A percentile compares a stretch with the other conserved stretches of the same genome.
phyloP scores from a whole-genome alignment of 2,113 vertebrate species.

The Nymphicus hollandicus region DNA sequence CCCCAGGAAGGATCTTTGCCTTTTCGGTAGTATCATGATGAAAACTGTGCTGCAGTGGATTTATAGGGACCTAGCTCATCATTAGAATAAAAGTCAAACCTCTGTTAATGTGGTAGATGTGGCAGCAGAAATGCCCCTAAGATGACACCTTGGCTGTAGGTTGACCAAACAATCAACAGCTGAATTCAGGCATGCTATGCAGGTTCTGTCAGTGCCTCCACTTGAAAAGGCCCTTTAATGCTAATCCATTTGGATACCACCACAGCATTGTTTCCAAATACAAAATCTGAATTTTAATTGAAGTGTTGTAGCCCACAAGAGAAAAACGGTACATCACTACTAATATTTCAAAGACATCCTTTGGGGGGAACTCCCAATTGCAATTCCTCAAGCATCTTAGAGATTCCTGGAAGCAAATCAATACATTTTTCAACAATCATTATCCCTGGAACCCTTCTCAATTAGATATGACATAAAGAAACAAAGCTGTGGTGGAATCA shows the following conservation, averaged over 20 bases:
- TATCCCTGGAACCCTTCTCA: slow-evolving; percentile 20
- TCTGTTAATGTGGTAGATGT: background rate
- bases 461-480: background rate
- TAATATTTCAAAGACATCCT: background rate
- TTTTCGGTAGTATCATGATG: background rate
- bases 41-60: background rate
- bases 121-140: background rate
- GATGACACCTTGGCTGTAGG: background rate
- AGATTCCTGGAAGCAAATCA: slow-evolving; percentile 22
- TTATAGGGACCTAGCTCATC: background rate
- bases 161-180: background rate
- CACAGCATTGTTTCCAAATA: background rate
- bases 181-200: background rate
- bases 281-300: slow-evolving; percentile 12
- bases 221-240: background rate
- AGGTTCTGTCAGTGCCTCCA: background rate
- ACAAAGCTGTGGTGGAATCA: background rate
- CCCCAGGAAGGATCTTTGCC: background rate
- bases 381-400: slow-evolving; percentile 14
- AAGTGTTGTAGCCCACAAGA: background rate
- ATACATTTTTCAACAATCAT: background rate
- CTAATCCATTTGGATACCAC: background rate
- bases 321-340: background rate
- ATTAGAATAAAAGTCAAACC: background rate
- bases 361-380: background rate